Evolutionary conservation across 1,140 invertebrate species (phyloP).

Genomic region (Leptonema lineaticorne): DNA sequence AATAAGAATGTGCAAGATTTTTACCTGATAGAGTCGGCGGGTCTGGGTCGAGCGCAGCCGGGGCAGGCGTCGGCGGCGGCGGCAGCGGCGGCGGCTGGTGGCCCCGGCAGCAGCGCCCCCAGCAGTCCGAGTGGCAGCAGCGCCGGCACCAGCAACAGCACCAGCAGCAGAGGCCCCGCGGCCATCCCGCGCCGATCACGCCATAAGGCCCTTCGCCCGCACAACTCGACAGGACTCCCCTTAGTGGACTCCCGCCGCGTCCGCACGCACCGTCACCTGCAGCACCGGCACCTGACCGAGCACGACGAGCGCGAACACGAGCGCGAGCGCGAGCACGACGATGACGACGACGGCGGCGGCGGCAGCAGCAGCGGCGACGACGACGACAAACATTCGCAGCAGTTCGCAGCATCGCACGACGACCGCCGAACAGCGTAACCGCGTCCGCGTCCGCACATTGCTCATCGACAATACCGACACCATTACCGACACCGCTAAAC

Average conservation of each 20-base stretch:
- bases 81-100: conserved; percentile 3
- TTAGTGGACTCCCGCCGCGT: neutral
- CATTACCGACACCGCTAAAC: too few species aligned
- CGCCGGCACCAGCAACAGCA: conserved; percentile 27
- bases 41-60: conserved; percentile 36
- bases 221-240: neutral
- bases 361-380: neutral
- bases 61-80: conserved; percentile 23
- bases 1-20: too few species aligned
- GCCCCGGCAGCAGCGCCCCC: conserved; percentile 12
- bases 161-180: conserved; percentile 26
- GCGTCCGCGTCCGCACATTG: neutral
- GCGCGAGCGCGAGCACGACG: neutral
- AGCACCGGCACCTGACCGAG: neutral
- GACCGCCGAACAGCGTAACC: neutral
- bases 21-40: conserved; percentile 42
- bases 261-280: neutral
- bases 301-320: neutral
- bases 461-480: neutral
- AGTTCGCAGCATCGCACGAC: too few species aligned
- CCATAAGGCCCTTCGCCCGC: neutral
- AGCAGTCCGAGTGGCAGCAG: conserved; percentile 21
- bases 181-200: conserved; percentile 24
- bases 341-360: neutral
- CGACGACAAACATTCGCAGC: neutral